A percentile compares a stretch with the other conserved stretches of the same genome.
Conservation (phyloP, 37 sponge, comb jelly and placozoan genomes). For the Spongilla lacustris region DNA sequence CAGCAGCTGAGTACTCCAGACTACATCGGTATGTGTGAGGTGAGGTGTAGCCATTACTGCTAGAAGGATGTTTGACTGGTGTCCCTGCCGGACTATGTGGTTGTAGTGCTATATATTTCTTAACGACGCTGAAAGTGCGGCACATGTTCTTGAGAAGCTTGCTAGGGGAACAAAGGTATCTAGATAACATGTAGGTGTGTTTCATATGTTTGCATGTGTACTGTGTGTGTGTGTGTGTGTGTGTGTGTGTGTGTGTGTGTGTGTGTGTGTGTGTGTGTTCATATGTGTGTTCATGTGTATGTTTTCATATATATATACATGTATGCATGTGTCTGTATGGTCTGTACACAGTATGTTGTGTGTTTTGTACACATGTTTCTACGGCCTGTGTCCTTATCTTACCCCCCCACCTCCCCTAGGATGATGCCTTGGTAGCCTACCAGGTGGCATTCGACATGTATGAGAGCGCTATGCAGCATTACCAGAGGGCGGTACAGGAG, state of each 20-base stretch:
- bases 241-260: too few relatives aligned
- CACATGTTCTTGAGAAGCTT: conserved; percentile 83
- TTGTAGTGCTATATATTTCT: conserved; percentile 89
- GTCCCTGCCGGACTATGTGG: neutral
- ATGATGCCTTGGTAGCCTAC: conserved; percentile 81
- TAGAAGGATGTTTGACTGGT: too few relatives aligned
- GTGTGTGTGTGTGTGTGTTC: neutral
- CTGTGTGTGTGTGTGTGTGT: neutral
- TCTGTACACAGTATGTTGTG: neutral
- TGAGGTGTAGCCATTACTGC: conserved; percentile 18
- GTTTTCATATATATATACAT: too few relatives aligned
- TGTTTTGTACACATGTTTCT: neutral
- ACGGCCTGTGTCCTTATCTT: neutral
- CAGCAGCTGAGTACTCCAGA: conserved; percentile 66
- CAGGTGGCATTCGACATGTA: conserved; percentile 99
- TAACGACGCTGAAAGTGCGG: conserved; percentile 77
- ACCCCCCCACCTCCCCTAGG: conserved; percentile 31
- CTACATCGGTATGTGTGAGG: conserved; percentile 92
- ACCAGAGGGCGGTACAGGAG: conserved; percentile 67
- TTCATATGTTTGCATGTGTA: neutral
- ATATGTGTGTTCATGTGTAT: neutral
- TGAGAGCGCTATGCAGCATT: conserved; percentile 93
- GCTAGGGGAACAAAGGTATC: conserved; percentile 70
- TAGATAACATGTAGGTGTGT: neutral
- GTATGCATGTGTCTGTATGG: neutral